Evolutionary conservation across 2,113 vertebrate species (phyloP).

Genomic region (Caracal caracal): DNA sequence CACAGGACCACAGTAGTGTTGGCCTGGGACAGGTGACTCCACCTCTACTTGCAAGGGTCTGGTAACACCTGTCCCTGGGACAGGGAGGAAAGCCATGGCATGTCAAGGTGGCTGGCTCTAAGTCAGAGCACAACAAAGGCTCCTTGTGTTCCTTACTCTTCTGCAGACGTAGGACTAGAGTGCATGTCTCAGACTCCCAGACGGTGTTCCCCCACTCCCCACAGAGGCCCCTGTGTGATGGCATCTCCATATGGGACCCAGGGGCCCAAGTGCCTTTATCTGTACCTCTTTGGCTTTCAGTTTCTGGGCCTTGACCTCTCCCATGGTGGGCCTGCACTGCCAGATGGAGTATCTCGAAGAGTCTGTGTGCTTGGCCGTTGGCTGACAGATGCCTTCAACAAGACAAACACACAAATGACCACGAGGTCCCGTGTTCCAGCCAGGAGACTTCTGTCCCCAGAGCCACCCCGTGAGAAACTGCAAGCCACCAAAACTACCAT

Average conservation of each 20-base stretch:
- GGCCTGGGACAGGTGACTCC: fast-evolving
- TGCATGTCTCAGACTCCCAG: fast-evolving
- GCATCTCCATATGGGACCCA: not conserved
- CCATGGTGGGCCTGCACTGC: not conserved
- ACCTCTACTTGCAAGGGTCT: no score
- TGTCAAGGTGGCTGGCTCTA: not conserved
- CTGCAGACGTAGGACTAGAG: not conserved
- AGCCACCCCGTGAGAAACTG: constrained; percentile 52
- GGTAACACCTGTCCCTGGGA: no score
- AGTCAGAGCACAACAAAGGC: fast-evolving
- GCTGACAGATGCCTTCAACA: not conserved
- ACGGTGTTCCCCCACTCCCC: fast-evolving
- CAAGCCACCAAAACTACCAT: not conserved
- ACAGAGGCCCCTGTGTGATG: fast-evolving
- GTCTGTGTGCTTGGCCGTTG: not conserved
- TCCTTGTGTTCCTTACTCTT: not conserved
- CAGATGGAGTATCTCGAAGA: not conserved
- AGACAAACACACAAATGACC: not conserved
- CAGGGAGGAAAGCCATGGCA: fast-evolving
- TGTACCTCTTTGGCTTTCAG: not conserved
- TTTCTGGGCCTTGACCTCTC: not conserved
- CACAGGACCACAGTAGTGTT: not conserved
- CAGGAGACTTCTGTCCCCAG: constrained; percentile 54
- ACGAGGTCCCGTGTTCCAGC: constrained; percentile 32
- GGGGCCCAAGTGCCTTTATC: not conserved